Evolutionary conservation across 1,140 invertebrate species (phyloP).

Genomic region (Drosophila chauvacae): DNA sequence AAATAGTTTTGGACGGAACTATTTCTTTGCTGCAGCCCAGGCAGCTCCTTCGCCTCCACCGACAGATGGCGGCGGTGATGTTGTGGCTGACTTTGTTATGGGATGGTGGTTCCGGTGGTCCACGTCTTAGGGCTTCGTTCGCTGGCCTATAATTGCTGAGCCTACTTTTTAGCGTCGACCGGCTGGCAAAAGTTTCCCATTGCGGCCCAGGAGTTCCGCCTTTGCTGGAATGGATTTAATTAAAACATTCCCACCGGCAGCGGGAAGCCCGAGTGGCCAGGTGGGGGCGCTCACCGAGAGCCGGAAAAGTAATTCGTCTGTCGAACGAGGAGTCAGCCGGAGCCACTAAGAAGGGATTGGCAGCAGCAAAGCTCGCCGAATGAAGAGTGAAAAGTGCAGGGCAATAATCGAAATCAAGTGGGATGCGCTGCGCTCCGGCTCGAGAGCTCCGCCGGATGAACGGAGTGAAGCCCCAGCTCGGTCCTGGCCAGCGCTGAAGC

Average conservation of each 20-base stretch:
- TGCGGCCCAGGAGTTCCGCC: constrained; percentile 14
- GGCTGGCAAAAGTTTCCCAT: constrained; percentile 42
- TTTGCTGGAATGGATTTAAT: constrained; percentile 63
- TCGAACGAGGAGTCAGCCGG: constrained; percentile 43
- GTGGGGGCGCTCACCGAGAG: constrained; percentile 23
- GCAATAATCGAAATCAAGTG: constrained; percentile 64
- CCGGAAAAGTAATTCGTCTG: constrained; percentile 63
- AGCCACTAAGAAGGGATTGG: constrained; percentile 57
- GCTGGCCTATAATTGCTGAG: constrained; percentile 57
- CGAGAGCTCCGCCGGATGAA: constrained; percentile 30
- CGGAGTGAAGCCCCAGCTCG: constrained; percentile 10
- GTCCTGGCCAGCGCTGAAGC: constrained; percentile 21
- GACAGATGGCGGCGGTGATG: constrained; percentile 21
- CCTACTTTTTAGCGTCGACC: constrained; percentile 59
- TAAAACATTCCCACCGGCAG: constrained; percentile 50
- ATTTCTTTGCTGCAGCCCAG: constrained; percentile 65
- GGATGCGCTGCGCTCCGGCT: constrained; percentile 26
- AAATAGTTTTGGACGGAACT: constrained; percentile 75
- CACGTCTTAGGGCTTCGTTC: constrained; percentile 50
- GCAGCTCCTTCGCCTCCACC: constrained; percentile 10
- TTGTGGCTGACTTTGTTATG: constrained; percentile 74
- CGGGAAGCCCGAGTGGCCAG: constrained; percentile 25
- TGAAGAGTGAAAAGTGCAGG: constrained; percentile 71
- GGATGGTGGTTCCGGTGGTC: constrained; percentile 21
- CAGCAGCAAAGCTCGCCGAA: constrained; percentile 48